Evolutionary conservation across 2,113 vertebrate species (phyloP), one percentile per base, ranked within the genome.

Genomic region (Paracanthobrama guichenoti): DNA sequence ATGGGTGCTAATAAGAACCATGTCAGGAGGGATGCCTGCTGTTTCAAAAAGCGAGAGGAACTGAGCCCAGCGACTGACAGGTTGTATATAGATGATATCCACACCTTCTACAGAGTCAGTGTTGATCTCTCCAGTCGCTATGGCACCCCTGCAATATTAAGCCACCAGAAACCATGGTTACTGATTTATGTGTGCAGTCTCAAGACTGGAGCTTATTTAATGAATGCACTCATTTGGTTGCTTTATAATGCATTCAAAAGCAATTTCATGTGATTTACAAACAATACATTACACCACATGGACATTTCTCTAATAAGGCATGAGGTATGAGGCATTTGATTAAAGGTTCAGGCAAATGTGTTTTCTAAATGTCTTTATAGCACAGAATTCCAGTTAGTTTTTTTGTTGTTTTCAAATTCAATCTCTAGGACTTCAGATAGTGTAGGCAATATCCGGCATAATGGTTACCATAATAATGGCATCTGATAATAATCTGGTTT

Each of bases 151-250:
- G 77, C 59, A 86, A 79, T 59, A 78, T 62, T 82, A 83, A 74
- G 74, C 44, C 79, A 73, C 8, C 57, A 57, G 86, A 87, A 89
- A 86, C 84, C 86, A 87, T 87, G 87, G 89, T 83, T 85, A 90
- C 82, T 42, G 71, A 44, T 10, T 78, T 71, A 81, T 55, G 42
- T 78, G 64, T 75, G 53, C n/a, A 14, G 48, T 39, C 48, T 50
- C 39, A 55, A 77, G 26, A 73, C 26, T 16, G 57, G 24, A 55
- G 20, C 74, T 7, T 6, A 62, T 81, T 48, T 35, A 57, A 60
- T 85, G 60, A 76, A 83, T 71, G 50, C 22, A 69, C 60, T 22
- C 24, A 39, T 42, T 26, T 84, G 31, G 18, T 67, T 35, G 13
- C 14, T 67, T 84, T 55, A 26, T 18, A 79, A 53, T 86, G 60